Percentiles rank a stretch among this genome's conserved stretches.
phyloP scores from a whole-genome alignment of 2,113 vertebrate genomes.

The Elanus axillaris region DNA sequence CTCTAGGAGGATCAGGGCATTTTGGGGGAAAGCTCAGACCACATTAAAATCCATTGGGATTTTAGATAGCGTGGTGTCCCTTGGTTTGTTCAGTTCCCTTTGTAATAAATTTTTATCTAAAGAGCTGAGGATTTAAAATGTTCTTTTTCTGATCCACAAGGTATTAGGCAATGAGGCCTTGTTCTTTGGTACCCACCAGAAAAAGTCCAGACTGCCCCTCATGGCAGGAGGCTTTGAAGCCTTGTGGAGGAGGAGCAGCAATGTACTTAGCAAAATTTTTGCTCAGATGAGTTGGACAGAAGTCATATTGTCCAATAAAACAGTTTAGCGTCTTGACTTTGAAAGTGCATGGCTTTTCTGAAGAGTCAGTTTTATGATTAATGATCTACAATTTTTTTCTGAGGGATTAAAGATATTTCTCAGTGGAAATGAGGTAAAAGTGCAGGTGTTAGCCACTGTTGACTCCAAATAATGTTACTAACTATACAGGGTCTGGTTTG shows the following conservation, averaged over 20 bases:
- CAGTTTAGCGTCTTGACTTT: background rate
- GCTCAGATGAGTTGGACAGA: background rate
- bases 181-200: background rate
- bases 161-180: background rate
- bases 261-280: background rate
- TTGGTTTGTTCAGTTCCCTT: background rate
- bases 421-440: background rate
- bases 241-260: background rate
- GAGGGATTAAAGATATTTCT: background rate
- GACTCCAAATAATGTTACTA: background rate
- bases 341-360: background rate
- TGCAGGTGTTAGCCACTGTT: background rate
- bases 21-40: background rate
- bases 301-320: background rate
- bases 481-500: background rate
- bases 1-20: background rate
- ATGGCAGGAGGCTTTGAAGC: background rate
- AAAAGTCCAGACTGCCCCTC: background rate
- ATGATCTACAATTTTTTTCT: background rate
- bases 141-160: background rate
- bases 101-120: background rate
- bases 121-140: background rate
- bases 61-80: background rate
- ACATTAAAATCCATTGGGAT: background rate
- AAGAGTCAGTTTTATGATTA: background rate